These are phyloP conservation scores for Ploceus nigricollis DNA, from an alignment of 2,113 vertebrate species.

Conservation along the genomic window DNA sequence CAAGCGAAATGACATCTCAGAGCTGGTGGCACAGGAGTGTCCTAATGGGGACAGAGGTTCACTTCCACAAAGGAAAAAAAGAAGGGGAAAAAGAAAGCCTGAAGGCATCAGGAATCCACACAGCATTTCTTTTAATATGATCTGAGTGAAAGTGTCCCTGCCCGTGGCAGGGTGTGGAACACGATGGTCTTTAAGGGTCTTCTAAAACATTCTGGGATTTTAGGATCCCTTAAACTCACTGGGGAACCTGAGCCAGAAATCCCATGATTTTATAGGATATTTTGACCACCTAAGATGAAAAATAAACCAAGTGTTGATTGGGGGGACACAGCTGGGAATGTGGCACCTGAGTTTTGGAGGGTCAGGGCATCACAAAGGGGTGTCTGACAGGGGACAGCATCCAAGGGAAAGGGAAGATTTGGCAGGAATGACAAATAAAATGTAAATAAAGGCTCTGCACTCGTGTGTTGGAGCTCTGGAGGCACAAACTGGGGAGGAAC, in stretches of 20 bases:
- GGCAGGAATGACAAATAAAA: background rate
- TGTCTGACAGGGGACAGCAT: background rate
- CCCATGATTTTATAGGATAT: background rate
- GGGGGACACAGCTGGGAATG: accelerated
- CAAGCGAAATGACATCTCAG: background rate
- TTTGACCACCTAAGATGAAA: background rate
- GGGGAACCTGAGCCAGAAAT: background rate
- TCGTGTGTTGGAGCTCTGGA: accelerated
- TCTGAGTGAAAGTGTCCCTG: background rate
- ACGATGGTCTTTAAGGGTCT: no score
- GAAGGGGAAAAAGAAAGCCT: accelerated
- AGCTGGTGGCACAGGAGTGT: background rate
- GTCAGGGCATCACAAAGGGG: background rate
- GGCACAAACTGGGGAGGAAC: background rate
- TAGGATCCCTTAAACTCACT: background rate
- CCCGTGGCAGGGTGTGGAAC: background rate
- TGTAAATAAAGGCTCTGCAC: background rate
- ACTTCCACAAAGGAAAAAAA: background rate
- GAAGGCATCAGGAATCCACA: background rate
- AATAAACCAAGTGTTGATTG: accelerated
- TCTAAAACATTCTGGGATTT: background rate
- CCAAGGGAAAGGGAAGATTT: background rate
- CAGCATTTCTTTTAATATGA: background rate
- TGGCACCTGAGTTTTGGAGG: accelerated
- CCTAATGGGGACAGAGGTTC: background rate